phyloP scores from a whole-genome alignment of 2,113 vertebrate species.

The Uria aalge region DNA sequence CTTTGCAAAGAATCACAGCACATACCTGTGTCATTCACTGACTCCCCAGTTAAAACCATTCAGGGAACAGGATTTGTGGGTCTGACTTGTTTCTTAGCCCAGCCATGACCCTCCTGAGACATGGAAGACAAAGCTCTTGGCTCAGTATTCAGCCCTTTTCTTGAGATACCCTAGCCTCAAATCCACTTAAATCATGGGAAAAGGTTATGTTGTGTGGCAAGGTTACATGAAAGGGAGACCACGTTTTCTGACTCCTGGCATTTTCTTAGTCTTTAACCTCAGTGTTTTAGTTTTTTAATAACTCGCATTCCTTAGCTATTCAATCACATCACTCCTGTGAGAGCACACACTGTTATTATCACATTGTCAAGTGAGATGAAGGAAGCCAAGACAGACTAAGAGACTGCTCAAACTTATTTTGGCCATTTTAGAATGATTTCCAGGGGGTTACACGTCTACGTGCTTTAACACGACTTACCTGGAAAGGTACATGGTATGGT shows the following conservation, averaged over 20 bases:
- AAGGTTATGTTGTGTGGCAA: background rate
- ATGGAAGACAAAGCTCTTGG: background rate
- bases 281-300: background rate
- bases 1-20: background rate
- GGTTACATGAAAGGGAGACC: background rate
- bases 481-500: background rate
- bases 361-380: background rate
- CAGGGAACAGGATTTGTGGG: background rate
- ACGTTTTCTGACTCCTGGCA: background rate
- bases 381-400: background rate
- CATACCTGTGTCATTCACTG: background rate
- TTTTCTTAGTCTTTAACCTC: background rate
- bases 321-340: background rate
- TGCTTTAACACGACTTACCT: background rate
- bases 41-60: background rate
- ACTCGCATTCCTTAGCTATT: background rate
- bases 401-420: background rate
- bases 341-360: background rate
- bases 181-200: background rate
- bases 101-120: background rate
- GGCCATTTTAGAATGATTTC: background rate
- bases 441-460: rapidly evolving
- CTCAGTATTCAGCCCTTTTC: background rate
- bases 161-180: background rate
- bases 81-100: background rate